phyloP scores from a whole-genome alignment of 2,113 vertebrate genomes.

The human (Homo sapiens) region GRCh38 chr2:174426001-174426500 shows the following conservation, averaged over 20 bases:
- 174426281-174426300: slow-evolving; percentile 28
- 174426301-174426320: slow-evolving; percentile 36
- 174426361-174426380: not conserved
- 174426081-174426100: slow-evolving; percentile 21
- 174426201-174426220: not conserved
- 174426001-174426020: not conserved
- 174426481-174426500: not conserved
- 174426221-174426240: not conserved
- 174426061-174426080: not conserved
- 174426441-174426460: not conserved
- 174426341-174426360: slow-evolving; percentile 1
- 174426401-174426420: slow-evolving; percentile 19
- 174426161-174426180: slow-evolving; percentile 21
- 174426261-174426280: slow-evolving; percentile 30
- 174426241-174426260: slow-evolving; percentile 17
- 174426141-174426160: not conserved
- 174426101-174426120: not conserved
- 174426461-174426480: slow-evolving; percentile 25
- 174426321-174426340: slow-evolving; percentile 28
- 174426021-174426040: slow-evolving; percentile 28
- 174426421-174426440: slow-evolving; percentile 25
- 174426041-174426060: not conserved
- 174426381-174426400: not conserved
- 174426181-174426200: slow-evolving; percentile 1
- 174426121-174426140: slow-evolving; percentile 7